These are phyloP conservation scores for Rhynchomys soricoides DNA, from an alignment of 2,113 vertebrate genomes.

Conservation along the genomic window DNA sequence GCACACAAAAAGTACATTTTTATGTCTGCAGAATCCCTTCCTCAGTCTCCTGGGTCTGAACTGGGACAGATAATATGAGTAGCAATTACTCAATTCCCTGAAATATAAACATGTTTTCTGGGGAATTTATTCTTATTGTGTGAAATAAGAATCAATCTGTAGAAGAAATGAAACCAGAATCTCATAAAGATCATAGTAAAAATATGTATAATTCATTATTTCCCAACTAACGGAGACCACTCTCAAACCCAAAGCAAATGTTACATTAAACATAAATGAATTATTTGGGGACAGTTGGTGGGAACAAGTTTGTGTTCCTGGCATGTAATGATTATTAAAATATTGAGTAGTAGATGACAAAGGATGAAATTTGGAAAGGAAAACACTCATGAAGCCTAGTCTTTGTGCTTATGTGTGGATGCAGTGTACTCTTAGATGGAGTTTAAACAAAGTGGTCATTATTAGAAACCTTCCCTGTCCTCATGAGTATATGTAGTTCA, in stretches of 20 bases:
- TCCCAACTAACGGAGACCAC: not conserved
- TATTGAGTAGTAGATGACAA: not conserved
- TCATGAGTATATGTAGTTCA: not conserved
- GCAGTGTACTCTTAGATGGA: fast-evolving
- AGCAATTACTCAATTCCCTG: not conserved
- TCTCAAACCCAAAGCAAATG: not conserved
- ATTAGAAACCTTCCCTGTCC: not conserved
- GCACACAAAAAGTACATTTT: not conserved
- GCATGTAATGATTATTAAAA: not conserved
- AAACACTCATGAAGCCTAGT: not conserved
- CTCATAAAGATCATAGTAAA: not conserved
- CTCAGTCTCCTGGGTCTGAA: not conserved
- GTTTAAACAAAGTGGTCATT: not conserved
- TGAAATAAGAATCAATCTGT: not conserved
- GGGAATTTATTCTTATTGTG: not conserved
- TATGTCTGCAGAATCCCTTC: not conserved
- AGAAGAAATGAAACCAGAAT: not conserved
- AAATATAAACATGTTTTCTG: not conserved
- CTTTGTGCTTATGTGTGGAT: not conserved
- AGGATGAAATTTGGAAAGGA: not conserved
- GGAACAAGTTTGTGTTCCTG: not conserved
- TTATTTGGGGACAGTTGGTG: not conserved
- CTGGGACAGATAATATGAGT: not conserved
- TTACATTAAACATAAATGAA: not conserved
- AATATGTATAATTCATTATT: not conserved